Evolutionary conservation across 2,888 invertebrate genomes (phyloP), one percentile per base, ranked within the genome.

Genomic region (Lasius platythorax): DNA sequence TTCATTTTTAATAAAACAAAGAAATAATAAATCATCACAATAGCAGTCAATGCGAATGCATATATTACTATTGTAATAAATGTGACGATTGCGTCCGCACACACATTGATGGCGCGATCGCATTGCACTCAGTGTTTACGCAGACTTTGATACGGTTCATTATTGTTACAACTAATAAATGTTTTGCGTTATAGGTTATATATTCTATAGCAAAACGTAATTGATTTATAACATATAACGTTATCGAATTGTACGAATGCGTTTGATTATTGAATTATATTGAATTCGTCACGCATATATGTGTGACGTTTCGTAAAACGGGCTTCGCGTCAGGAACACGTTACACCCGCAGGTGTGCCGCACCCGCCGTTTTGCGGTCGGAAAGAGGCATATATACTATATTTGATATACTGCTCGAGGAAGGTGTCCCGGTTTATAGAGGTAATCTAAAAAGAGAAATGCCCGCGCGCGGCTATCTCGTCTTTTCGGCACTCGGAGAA

Each of bases 371-470:
- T 79, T 72, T 79, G 18, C 46, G 33, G 58, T 61, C 43, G 33
- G 4, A 37, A 40, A 72, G 8, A n/a, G 12, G 30, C 70, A 23
- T 23, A 23, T 37, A 68, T 70, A 50, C 2, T 53, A 28, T 61
- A 79, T 79, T 58, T 46, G 33, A 72, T 72, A 72, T 46, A 79
- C 12, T 40, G 53, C 6, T 30, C n/a, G 72, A 11, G 79, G 11
- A 70, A 72, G n/a, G 23, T 72, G 46, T 33, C 58, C 30, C 15
- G 33, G 23, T 43, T 79, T 70, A 70, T 46, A 33, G 12, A 72
- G 72, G 9, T 79, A 79, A 79, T 79, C 18, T 72, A 61, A 79
- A 61, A 79, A 70, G 43, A 78, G 43, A 78, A 40, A 70, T 37
- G 43, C 23, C 33, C 2, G 46, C 9, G 61, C 1, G 15, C 15